Conservation (phyloP, 2,113 vertebrate species). For the Furnarius figulus region DNA sequence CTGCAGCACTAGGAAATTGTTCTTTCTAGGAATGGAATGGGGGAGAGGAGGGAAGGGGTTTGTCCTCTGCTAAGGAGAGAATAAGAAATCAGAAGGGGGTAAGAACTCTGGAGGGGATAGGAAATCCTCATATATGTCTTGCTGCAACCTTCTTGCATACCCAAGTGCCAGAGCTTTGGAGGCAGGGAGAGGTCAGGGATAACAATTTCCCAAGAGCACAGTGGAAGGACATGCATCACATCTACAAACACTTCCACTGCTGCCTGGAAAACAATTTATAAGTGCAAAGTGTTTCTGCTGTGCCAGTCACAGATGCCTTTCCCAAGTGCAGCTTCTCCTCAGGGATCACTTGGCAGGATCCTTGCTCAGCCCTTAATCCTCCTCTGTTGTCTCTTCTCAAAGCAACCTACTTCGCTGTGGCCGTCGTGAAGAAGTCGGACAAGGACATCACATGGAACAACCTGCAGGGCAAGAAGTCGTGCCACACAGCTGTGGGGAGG, state of each 20-base stretch:
- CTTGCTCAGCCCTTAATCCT: not conserved
- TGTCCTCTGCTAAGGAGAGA: not conserved
- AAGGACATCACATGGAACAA: slow-evolving; percentile 73
- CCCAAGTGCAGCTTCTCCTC: not conserved
- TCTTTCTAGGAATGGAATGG: not conserved
- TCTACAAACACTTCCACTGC: not conserved
- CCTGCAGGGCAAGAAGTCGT: slow-evolving; percentile 82
- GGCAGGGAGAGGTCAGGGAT: not conserved
- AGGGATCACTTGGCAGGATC: not conserved
- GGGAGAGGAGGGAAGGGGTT: not conserved
- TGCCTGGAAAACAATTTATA: not conserved
- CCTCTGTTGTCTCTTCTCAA: not conserved
- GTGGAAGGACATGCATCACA: not conserved
- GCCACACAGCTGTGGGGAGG: slow-evolving; percentile 82
- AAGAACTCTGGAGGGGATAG: not conserved
- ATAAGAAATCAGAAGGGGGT: not conserved
- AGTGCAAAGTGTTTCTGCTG: not conserved
- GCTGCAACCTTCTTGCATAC: not conserved
- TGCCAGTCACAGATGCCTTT: not conserved
- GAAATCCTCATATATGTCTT: not conserved
- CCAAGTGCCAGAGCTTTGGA: not conserved
- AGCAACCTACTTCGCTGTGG: slow-evolving; percentile 81
- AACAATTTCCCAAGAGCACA: not conserved
- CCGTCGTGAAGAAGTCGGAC: slow-evolving; percentile 80
- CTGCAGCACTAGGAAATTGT: not conserved